phyloP scores from a whole-genome alignment of 2,797 vertebrate species.

The Acanthopagrus latus region DNA sequence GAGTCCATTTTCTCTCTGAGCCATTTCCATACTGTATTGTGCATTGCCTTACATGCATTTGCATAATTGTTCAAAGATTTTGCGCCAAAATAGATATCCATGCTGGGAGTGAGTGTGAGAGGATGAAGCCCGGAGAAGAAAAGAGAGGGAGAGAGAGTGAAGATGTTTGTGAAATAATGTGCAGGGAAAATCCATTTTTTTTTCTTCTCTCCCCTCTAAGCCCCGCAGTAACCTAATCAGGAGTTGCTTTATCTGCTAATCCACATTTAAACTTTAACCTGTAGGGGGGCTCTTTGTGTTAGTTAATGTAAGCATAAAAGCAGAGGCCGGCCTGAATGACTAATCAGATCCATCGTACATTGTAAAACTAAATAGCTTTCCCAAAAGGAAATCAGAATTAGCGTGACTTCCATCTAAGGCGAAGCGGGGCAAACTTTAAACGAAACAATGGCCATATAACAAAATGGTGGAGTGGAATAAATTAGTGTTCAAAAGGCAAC shows the following conservation, averaged over 20 bases:
- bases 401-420: constrained; percentile 87
- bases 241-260: constrained; percentile 97
- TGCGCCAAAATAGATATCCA: constrained; percentile 96
- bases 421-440: constrained; percentile 75
- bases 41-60: constrained; percentile 93
- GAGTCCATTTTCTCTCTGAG: constrained; percentile 92
- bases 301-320: constrained; percentile 98
- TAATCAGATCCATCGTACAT: constrained; percentile 99
- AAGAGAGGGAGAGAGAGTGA: constrained; percentile 77
- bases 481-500: constrained; percentile 85
- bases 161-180: constrained; percentile 92
- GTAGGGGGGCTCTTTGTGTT: constrained; percentile 98
- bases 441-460: constrained; percentile 81
- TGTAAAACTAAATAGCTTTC: constrained; percentile 92
- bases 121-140: constrained; percentile 82
- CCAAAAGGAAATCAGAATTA: constrained; percentile 91
- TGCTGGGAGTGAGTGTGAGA: constrained; percentile 87
- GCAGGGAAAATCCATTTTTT: constrained; percentile 93
- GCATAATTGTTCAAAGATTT: constrained; percentile 99
- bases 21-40: constrained; percentile 95
- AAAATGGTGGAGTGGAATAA: constrained; percentile 82
- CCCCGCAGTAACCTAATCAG: constrained; percentile 94
- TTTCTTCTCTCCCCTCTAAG: constrained; percentile 76
- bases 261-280: constrained; percentile 99
- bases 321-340: constrained; percentile 91